These are phyloP conservation scores for Emydocephalus ijimae DNA, from an alignment of 2,113 vertebrate genomes.

Conservation along the genomic window DNA sequence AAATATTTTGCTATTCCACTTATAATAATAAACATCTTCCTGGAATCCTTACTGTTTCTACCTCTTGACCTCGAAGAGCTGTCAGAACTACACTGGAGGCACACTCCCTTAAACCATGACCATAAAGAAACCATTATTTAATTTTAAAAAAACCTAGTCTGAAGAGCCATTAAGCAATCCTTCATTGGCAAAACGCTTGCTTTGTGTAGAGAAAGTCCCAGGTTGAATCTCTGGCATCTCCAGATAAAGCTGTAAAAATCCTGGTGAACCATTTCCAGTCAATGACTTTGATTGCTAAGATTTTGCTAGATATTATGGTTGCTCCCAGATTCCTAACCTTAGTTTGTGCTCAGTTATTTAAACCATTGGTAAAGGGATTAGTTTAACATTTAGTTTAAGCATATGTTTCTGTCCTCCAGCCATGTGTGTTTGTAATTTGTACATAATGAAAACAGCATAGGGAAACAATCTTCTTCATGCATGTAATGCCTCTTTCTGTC, in stretches of 20 bases:
- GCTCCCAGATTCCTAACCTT: background rate
- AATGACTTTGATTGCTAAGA: background rate
- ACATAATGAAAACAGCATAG: background rate
- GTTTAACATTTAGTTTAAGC: background rate
- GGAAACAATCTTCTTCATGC: background rate
- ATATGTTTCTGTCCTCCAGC: background rate
- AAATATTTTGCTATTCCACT: background rate
- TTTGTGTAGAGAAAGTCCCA: background rate
- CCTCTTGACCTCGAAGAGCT: background rate
- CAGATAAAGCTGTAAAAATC: background rate
- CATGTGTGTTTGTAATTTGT: background rate
- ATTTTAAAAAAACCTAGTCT: background rate
- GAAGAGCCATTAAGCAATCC: background rate
- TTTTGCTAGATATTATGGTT: background rate
- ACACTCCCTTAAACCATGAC: background rate
- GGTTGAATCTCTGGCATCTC: background rate
- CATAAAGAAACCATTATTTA: background rate
- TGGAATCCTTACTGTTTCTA: background rate
- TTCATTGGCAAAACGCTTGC: background rate
- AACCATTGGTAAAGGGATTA: background rate
- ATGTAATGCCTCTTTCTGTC: conserved; percentile 17
- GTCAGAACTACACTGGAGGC: background rate
- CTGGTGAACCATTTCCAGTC: background rate
- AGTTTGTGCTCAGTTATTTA: background rate
- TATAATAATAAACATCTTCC: background rate